A percentile compares a stretch with the other conserved stretches of the same genome.
Conservation (phyloP, 2,797 vertebrate species). For the Micromesistius poutassou region DNA sequence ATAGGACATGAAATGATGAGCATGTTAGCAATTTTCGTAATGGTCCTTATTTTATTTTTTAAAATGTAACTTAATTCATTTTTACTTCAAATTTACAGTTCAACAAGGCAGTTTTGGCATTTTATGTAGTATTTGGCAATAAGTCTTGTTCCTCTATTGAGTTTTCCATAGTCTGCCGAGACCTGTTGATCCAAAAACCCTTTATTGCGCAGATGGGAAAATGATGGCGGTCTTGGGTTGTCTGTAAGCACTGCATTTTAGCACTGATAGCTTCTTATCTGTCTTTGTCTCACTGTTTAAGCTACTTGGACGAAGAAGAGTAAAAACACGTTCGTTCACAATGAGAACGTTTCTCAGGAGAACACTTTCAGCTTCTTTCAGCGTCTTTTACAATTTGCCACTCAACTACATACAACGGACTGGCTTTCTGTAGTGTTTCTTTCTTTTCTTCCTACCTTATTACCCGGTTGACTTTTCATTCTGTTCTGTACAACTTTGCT, state of each 20-base stretch:
- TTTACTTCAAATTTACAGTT: neutral
- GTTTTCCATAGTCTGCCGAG: neutral
- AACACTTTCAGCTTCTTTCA: neutral
- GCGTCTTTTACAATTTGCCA: neutral
- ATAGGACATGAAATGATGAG: neutral
- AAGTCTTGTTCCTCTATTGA: neutral
- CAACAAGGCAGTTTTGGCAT: neutral
- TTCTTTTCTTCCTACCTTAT: neutral
- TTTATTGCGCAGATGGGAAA: neutral
- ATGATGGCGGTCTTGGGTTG: neutral
- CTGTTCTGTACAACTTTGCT: neutral
- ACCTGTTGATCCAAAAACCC: too few relatives aligned
- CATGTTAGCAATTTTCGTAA: neutral
- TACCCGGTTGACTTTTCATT: neutral
- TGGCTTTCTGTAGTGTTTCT: neutral
- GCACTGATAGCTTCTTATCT: neutral
- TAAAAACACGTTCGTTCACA: neutral
- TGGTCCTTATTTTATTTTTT: neutral
- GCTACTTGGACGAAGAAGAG: neutral
- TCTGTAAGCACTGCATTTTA: neutral
- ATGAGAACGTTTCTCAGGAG: neutral
- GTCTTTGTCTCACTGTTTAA: neutral
- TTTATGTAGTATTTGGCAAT: neutral
- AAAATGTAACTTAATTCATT: neutral
- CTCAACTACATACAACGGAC: neutral